Evolutionary conservation across 1,140 invertebrate genomes (phyloP), one percentile per base, ranked within the genome.

Genomic region (Drosophila sechellia): DNA sequence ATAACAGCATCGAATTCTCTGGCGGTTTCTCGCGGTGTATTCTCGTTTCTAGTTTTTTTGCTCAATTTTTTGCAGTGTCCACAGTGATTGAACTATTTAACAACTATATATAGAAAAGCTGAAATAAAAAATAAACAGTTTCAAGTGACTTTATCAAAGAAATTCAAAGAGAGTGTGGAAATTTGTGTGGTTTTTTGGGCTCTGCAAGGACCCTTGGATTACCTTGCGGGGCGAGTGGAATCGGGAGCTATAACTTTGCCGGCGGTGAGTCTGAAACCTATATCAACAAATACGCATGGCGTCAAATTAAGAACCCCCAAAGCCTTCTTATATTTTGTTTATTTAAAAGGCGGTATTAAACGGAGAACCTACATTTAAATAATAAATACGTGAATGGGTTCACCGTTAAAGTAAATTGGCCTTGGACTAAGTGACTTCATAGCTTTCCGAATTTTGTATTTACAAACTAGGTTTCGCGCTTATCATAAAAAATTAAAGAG

Each of bases 201-300:
- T 85, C 65, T 79, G 83, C 83, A 87, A 89, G 83, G 83, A 87
- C 83, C 83, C 79, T 87, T 87, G 83, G 83, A 87, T 87, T 87
- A 87, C 83, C 83, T 87, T 87, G 83, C 84, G 69, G 65, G 69
- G 66, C 65, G 45, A 39, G 20, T 10, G 17, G 22, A 58, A 45
- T 40, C 15, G n/a, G 13, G 8, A 56, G 20, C 20, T n/a, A 50
- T 10, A 35, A 13, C 13, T 43, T 20, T 17, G 43, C 15, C 31
- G 50, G 20, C 68, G 68, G 68, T 70, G 35, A 70, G 68, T 70
- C 12, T 11, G 6, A 37, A 12, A 27, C 13, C n/a, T 34, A 34
- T 13, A 22, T 22, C 13, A 64, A 45, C 10, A 68, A 68, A 50
- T 31, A 5, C 12, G n/a, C 1, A 10, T 17, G 27, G n/a, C 5